Evolutionary conservation across 2,113 vertebrate species (phyloP), one percentile per base, ranked within the genome.

Genomic region (Siphamia tubifer): DNA sequence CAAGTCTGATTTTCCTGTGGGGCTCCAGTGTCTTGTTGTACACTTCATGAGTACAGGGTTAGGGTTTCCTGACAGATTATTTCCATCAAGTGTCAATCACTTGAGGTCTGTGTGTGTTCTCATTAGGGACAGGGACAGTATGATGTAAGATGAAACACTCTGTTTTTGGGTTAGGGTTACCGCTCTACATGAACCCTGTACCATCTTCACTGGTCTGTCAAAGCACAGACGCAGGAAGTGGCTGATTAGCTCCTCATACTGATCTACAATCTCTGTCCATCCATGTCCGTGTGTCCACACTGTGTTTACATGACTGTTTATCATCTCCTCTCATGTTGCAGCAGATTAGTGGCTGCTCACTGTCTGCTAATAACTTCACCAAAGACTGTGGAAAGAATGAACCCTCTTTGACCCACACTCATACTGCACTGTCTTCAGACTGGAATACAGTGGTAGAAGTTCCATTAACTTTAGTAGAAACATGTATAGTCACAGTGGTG

Each of bases 71-170:
- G 60, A 45, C 51, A 81, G 61, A 64, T 64, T 86, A 66, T 87
- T 89, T 88, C 84, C 83, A 87, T 60, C 20, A 43, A 40, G 34
- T 65, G 49, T 79, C 85, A 85, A 55, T 80, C 83, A 86, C 48
- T 57, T 30, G 11, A 5, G 11, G 35, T 45, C 28, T 48, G 31
- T 35, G 19, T 25, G n/a, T 51, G 5, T 66, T 48, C 51, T 58
- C 48, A 9, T 52, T 48, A 31, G 51, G 3, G 45, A 31, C 23
- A 40, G 69, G 40, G 44, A 48, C 47, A 68, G 55, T 44, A 57
- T 70, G n/a, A n/a, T n/a, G n/a, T n/a, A n/a, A n/a, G n/a, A n/a
- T n/a, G 43, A 60, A 6, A 10, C 56, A 19, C 23, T 21, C 48
- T 40, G 40, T 45, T 76, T 80, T 62, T 57, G 15, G n/a, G 83